Conservation (phyloP, 2,113 vertebrate genomes). For the Heterochromis multidens region DNA sequence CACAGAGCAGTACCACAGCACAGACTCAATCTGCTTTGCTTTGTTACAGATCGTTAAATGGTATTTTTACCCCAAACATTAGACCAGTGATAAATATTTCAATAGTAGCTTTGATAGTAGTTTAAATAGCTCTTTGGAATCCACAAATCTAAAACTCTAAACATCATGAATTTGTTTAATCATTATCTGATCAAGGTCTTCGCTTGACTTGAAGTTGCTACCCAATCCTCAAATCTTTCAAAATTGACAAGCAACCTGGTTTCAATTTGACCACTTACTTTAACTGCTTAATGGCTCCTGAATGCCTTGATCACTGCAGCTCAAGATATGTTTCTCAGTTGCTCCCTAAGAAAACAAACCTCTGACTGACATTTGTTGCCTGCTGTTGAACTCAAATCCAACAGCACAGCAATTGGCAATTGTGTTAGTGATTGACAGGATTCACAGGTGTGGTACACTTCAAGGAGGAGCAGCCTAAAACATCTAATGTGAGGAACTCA, state of each 20-base stretch:
- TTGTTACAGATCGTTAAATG: background rate
- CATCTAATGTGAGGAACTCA: constrained; percentile 2
- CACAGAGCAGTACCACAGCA: background rate
- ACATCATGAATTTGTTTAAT: constrained; percentile 9
- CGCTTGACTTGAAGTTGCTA: background rate
- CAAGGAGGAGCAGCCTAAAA: background rate
- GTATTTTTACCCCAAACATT: background rate
- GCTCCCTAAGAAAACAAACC: constrained; percentile 50
- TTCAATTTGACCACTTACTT: constrained; percentile 61
- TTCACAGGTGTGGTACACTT: constrained; percentile 11
- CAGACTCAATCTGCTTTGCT: background rate
- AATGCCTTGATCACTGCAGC: constrained; percentile 42
- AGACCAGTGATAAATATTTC: constrained; percentile 11
- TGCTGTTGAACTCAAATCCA: constrained; percentile 17
- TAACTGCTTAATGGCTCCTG: constrained; percentile 65
- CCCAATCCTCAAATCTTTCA: constrained; percentile 9
- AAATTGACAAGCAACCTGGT: constrained; percentile 42
- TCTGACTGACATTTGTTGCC: constrained; percentile 26
- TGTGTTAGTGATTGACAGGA: background rate
- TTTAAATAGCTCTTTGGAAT: background rate
- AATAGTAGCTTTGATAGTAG: background rate
- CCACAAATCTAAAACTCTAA: background rate
- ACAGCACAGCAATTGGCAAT: background rate
- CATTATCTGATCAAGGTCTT: background rate
- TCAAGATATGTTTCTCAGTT: constrained; percentile 28